Evolutionary conservation across 2,888 invertebrate genomes (phyloP).

Genomic region (Brachypalpus laphriformis): DNA sequence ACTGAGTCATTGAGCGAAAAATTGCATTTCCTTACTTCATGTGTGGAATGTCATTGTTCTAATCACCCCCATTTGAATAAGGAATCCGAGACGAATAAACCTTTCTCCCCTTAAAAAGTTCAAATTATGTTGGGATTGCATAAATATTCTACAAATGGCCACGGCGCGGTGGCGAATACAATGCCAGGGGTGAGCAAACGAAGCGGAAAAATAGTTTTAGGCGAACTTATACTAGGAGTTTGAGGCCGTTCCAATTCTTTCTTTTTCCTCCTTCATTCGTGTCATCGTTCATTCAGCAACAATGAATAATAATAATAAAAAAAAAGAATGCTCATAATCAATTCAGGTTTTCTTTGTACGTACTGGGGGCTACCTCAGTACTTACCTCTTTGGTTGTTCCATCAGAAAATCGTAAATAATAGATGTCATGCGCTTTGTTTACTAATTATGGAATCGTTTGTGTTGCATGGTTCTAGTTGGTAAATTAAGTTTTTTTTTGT

Average conservation of each 20-base stretch:
- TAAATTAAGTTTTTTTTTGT: slow-evolving; percentile 33
- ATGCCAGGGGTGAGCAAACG: slow-evolving; percentile 35
- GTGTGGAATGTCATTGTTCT: slow-evolving; percentile 56
- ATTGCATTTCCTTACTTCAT: slow-evolving; percentile 4
- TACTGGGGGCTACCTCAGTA: not conserved
- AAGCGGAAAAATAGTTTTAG: slow-evolving; percentile 61
- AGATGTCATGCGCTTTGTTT: slow-evolving; percentile 63
- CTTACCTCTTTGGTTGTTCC: slow-evolving; percentile 30
- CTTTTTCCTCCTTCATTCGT: slow-evolving; percentile 22
- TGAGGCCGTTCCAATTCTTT: slow-evolving; percentile 22
- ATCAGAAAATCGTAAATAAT: slow-evolving; percentile 47
- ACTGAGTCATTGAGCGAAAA: not conserved
- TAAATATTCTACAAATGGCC: slow-evolving; percentile 47
- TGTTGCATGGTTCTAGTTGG: slow-evolving; percentile 29
- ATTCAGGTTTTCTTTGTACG: slow-evolving; percentile 4
- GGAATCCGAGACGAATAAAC: slow-evolving; percentile 29
- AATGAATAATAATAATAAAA: not conserved
- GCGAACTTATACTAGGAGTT: slow-evolving; percentile 6
- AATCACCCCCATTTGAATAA: slow-evolving; percentile 24
- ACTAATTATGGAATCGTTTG: slow-evolving; percentile 61
- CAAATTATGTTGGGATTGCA: slow-evolving; percentile 60
- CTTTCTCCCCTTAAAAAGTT: slow-evolving; percentile 29
- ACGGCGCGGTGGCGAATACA: slow-evolving; percentile 5
- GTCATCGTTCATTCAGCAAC: slow-evolving; percentile 23
- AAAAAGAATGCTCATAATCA: slow-evolving; percentile 28